Evolutionary conservation across 1,140 invertebrate species (phyloP).

Genomic region (Saccostrea cuccullata): DNA sequence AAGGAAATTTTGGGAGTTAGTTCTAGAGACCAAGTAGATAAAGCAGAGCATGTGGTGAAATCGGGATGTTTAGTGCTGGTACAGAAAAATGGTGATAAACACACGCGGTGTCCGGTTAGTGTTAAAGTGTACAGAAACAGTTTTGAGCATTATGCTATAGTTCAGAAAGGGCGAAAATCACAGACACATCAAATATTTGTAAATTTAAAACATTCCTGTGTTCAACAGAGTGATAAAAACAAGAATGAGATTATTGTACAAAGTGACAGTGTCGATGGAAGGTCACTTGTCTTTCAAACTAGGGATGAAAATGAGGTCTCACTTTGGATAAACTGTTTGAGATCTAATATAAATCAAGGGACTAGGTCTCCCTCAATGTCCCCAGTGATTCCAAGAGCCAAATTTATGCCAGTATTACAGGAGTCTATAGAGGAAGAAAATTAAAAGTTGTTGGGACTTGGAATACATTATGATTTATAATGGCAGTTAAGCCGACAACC

Average conservation of each 20-base stretch:
- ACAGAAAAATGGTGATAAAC: not conserved
- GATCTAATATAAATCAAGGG: not conserved
- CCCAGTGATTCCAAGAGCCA: constrained; percentile 31
- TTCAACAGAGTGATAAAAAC: not conserved
- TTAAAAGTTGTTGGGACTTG: not conserved
- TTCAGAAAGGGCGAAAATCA: constrained; percentile 37
- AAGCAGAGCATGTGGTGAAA: constrained; percentile 4
- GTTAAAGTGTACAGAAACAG: constrained; percentile 44
- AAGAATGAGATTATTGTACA: not conserved
- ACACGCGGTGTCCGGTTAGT: constrained; percentile 31
- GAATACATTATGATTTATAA: too few species aligned
- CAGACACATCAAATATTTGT: constrained; percentile 21
- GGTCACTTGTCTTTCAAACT: not conserved
- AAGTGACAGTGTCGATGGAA: not conserved
- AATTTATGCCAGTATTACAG: constrained; percentile 48
- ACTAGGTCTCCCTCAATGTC: constrained; percentile 24
- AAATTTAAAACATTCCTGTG: constrained; percentile 24
- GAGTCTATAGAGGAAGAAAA: constrained; percentile 47
- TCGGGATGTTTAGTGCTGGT: constrained; percentile 22
- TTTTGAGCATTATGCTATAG: constrained; percentile 51
- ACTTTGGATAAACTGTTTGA: not conserved
- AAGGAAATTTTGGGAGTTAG: not conserved
- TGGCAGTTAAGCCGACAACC: too few species aligned
- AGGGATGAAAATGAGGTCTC: not conserved
- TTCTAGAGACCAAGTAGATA: not conserved